Percentiles rank a stretch among this genome's conserved stretches.
Evolutionary conservation across 2,797 vertebrate species (phyloP).

Genomic region (Gephyroberyx darwinii): DNA sequence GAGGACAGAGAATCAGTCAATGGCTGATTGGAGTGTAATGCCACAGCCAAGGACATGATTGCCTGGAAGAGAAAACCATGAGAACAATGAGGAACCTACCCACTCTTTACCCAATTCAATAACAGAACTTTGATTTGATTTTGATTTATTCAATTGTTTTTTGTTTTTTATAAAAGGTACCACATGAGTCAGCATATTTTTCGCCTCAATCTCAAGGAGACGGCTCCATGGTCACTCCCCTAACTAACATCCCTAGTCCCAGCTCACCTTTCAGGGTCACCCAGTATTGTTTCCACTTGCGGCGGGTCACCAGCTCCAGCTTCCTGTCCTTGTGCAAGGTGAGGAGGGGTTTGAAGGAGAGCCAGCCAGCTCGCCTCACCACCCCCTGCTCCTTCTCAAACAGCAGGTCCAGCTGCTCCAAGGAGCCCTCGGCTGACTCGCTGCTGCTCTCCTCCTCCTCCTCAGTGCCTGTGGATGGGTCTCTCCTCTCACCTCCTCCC

Average conservation of each 20-base stretch:
- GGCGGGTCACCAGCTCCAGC: slow-evolving; percentile 89
- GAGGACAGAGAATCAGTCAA: slow-evolving; percentile 21
- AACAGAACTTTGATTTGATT: slow-evolving; percentile 1
- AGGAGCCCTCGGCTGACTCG: slow-evolving; percentile 88
- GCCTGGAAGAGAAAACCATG: slow-evolving; percentile 7
- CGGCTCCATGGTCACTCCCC: not conserved
- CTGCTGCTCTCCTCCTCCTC: slow-evolving; percentile 86
- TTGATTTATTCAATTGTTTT: not conserved
- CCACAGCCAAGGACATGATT: slow-evolving; percentile 18
- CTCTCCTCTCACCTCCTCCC: slow-evolving; percentile 70
- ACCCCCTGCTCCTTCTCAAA: slow-evolving; percentile 96
- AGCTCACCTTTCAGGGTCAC: slow-evolving; percentile 91
- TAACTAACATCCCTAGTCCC: not conserved
- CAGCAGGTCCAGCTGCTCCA: slow-evolving; percentile 91
- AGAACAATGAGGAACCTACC: slow-evolving; percentile 13
- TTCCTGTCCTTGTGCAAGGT: slow-evolving; percentile 94
- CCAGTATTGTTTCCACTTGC: slow-evolving; percentile 97
- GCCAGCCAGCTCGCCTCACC: slow-evolving; percentile 94
- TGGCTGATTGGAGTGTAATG: slow-evolving; percentile 19
- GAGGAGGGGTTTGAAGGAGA: slow-evolving; percentile 92
- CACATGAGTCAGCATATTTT: slow-evolving; percentile 29
- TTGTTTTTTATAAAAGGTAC: slow-evolving; percentile 6
- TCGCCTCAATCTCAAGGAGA: slow-evolving; percentile 19
- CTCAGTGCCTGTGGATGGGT: slow-evolving; percentile 86
- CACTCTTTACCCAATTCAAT: slow-evolving; percentile 26